Evolutionary conservation across 2,888 invertebrate species (phyloP).

Genomic region (Cephonodes hylas): DNA sequence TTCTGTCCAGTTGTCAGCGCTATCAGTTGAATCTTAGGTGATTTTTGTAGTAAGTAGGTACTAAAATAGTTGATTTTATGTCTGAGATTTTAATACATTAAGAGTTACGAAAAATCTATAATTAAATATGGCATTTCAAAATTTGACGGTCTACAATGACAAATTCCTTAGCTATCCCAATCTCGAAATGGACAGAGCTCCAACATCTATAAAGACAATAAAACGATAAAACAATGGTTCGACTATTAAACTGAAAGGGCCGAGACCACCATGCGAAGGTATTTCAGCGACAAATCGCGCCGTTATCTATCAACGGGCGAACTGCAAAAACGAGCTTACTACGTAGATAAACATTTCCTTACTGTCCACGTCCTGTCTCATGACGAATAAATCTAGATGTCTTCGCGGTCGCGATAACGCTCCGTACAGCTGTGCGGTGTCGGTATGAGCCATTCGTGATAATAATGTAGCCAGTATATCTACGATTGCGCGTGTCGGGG

Average conservation of each 20-base stretch:
- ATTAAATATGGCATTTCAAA: background rate
- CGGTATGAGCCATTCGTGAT: constrained; percentile 34
- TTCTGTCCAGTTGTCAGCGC: constrained; percentile 11
- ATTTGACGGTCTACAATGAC: background rate
- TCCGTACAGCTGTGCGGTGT: constrained; percentile 43
- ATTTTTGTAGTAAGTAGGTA: background rate
- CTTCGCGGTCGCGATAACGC: constrained; percentile 52
- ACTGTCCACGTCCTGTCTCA: constrained; percentile 52
- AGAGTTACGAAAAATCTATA: too few species aligned
- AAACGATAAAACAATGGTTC: background rate
- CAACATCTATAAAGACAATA: background rate
- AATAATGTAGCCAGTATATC: constrained; percentile 17
- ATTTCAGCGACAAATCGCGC: constrained; percentile 5
- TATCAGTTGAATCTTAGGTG: background rate
- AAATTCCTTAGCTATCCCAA: background rate
- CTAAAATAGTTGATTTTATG: background rate
- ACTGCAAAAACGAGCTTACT: constrained; percentile 41
- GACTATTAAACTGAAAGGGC: background rate
- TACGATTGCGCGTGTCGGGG: constrained; percentile 13
- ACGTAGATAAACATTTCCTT: constrained; percentile 68
- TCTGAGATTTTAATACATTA: background rate
- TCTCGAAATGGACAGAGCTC: background rate
- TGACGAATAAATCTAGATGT: constrained; percentile 72
- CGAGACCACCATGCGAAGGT: background rate
- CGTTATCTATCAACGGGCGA: constrained; percentile 9